phyloP scores from a whole-genome alignment of 2,797 vertebrate species.

The Mionectes olivaceus region DNA sequence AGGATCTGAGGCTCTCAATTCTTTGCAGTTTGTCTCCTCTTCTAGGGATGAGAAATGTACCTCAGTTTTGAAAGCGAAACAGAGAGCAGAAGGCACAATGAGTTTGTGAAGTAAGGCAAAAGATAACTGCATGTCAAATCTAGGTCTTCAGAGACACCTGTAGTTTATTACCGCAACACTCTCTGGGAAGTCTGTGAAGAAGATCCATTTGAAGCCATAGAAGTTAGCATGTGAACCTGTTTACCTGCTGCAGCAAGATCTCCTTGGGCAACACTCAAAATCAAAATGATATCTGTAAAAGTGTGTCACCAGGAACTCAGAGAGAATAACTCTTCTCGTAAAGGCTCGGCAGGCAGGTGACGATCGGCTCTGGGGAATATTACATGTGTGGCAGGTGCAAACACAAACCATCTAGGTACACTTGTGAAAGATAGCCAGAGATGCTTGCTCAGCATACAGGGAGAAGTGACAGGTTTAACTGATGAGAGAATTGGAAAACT shows the following conservation, averaged over 20 bases:
- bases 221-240: neutral
- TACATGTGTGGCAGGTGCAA: neutral
- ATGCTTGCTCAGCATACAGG: neutral
- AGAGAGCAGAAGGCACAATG: neutral
- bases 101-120: neutral
- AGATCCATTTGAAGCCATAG: neutral
- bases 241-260: neutral
- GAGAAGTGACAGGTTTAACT: neutral
- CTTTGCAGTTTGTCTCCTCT: neutral
- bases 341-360: neutral
- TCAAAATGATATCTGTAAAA: neutral
- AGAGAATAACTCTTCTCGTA: neutral
- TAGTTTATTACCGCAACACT: neutral
- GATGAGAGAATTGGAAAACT: neutral
- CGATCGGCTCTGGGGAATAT: accelerated
- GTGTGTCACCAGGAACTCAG: neutral
- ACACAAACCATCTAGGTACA: neutral
- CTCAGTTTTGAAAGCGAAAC: neutral
- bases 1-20: neutral
- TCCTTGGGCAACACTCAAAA: neutral
- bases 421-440: neutral
- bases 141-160: neutral
- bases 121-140: neutral
- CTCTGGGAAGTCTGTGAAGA: neutral
- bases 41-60: neutral